These are phyloP conservation scores for Orthosia cruda DNA, from an alignment of 2,888 invertebrate species.

Conservation along the genomic window DNA sequence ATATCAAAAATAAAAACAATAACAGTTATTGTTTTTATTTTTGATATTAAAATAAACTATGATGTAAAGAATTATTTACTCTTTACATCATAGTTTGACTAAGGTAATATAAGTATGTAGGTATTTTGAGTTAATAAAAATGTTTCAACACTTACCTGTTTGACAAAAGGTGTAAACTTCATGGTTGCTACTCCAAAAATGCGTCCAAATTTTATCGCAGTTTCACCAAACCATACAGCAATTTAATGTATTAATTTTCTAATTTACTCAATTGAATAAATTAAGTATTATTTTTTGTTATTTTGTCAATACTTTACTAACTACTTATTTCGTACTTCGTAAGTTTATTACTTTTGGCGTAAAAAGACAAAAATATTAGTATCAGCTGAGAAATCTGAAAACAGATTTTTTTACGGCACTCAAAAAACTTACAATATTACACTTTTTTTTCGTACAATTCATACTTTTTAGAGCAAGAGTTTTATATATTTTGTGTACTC, in stretches of 20 bases:
- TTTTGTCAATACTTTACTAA: neutral
- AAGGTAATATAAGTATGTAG: no score
- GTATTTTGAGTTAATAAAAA: neutral
- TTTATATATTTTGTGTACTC: neutral
- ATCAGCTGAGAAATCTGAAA: neutral
- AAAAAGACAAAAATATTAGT: neutral
- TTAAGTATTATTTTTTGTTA: neutral
- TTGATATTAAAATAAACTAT: no score
- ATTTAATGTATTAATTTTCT: neutral
- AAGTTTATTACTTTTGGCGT: neutral
- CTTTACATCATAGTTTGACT: no score
- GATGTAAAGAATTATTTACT: no score
- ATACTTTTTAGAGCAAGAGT: neutral
- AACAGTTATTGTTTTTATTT: no score
- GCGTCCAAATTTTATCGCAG: neutral
- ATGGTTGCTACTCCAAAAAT: slow-evolving; percentile 7
- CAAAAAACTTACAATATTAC: neutral
- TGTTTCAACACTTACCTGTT: slow-evolving; percentile 25
- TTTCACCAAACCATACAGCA: neutral
- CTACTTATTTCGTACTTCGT: neutral
- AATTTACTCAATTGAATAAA: neutral
- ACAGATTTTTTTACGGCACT: neutral
- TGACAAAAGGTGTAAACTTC: slow-evolving; percentile 35
- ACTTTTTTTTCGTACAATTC: neutral
- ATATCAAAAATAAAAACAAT: no score